phyloP scores from a whole-genome alignment of 2,797 vertebrate genomes.

The Sebastes matsubarae region DNA sequence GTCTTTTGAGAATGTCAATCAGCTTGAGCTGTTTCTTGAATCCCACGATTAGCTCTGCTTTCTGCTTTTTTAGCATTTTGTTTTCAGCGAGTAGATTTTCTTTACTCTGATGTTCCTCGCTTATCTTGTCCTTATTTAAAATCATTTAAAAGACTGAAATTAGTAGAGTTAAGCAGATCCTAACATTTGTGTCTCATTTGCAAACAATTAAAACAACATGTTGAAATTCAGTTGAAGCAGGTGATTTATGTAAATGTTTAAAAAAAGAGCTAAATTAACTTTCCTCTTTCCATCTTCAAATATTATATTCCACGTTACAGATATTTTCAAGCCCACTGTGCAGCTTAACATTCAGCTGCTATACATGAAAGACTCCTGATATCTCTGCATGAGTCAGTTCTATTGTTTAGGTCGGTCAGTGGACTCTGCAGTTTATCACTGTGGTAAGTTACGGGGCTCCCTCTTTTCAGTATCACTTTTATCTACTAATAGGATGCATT shows the following conservation, averaged over 20 bases:
- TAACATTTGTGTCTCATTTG: not conserved
- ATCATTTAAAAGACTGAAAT: not conserved
- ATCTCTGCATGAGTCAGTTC: not conserved
- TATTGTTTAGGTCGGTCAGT: not conserved
- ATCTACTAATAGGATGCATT: not conserved
- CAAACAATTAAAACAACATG: not conserved
- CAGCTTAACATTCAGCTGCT: not conserved
- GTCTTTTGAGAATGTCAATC: slow-evolving; percentile 95
- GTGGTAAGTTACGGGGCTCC: not conserved
- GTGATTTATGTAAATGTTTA: not conserved
- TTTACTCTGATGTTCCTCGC: slow-evolving; percentile 87
- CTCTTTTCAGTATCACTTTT: not conserved
- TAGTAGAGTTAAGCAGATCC: not conserved
- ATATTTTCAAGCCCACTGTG: not conserved
- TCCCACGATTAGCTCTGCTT: slow-evolving; percentile 89
- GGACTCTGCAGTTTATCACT: not conserved
- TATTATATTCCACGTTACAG: not conserved
- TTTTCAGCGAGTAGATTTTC: slow-evolving; percentile 91
- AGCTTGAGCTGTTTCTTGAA: slow-evolving; percentile 97
- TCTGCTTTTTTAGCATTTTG: slow-evolving; percentile 94
- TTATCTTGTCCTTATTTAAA: slow-evolving; percentile 83
- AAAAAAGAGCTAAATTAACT: not conserved
- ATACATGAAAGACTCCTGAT: not conserved
- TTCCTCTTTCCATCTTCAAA: not conserved
- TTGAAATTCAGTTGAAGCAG: not conserved